Conservation (phyloP, 2,113 vertebrate genomes). For the Raja brachyura region DNA sequence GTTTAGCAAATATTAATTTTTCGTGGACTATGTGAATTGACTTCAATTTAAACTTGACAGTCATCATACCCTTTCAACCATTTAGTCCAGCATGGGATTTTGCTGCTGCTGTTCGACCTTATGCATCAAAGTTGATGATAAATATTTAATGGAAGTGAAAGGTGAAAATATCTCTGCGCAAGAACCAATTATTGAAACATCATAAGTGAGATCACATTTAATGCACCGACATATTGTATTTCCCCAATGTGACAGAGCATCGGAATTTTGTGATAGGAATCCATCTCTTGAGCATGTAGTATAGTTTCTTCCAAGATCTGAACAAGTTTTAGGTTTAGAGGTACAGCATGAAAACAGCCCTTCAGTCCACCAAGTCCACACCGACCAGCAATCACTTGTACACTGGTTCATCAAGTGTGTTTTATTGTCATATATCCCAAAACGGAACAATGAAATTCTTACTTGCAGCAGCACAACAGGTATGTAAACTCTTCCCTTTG, state of each 20-base stretch:
- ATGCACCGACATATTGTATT: not conserved
- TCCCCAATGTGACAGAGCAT: not conserved
- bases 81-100: not conserved
- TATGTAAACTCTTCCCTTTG: too few species aligned
- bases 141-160: not conserved
- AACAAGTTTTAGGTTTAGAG: too few species aligned
- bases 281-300: not conserved
- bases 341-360: too few species aligned
- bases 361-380: too few species aligned
- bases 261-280: not conserved
- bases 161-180: not conserved
- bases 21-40: not conserved
- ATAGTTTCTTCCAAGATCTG: too few species aligned
- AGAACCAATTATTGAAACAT: constrained; percentile 4
- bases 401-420: too few species aligned
- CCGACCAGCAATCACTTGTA: too few species aligned
- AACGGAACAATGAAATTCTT: too few species aligned
- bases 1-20: constrained; percentile 30
- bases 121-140: not conserved
- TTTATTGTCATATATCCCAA: too few species aligned
- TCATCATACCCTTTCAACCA: not conserved
- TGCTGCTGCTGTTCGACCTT: not conserved
- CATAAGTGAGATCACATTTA: not conserved
- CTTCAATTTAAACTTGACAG: not conserved
- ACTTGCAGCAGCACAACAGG: too few species aligned